Percentiles rank a stretch among this genome's conserved stretches.
phyloP scores from a whole-genome alignment of 92 coral and sea anemone genomes.

The Paragorgia papillata region DNA sequence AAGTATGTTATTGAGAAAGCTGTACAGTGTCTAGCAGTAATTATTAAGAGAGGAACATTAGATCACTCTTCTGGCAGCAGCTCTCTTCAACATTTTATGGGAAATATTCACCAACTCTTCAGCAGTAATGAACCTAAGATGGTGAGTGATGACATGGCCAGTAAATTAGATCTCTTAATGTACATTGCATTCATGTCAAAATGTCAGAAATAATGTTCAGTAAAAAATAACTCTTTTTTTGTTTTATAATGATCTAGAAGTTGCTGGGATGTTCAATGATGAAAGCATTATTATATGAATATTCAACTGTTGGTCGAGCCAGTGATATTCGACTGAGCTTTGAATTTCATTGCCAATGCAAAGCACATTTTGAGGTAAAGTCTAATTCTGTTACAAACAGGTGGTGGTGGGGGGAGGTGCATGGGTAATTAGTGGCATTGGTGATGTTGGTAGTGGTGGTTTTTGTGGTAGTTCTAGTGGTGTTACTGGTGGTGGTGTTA shows the following conservation, averaged over 20 bases:
- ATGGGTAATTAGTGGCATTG: no score
- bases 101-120: constrained; percentile 75
- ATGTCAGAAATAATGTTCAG: no score
- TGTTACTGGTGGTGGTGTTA: no score
- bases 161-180: no score
- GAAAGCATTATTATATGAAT: constrained; percentile 86
- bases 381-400: no score
- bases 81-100: constrained; percentile 56
- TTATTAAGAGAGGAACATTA: constrained; percentile 85
- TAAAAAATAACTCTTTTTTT: neutral
- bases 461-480: no score
- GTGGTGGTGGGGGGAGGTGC: no score
- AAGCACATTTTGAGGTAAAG: constrained; percentile 88
- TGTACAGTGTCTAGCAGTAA: constrained; percentile 87
- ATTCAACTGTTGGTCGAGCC: constrained; percentile 81
- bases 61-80: constrained; percentile 59
- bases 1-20: constrained; percentile 93
- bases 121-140: constrained; percentile 65
- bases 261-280: constrained; percentile 84
- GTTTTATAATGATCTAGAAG: constrained; percentile 57
- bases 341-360: constrained; percentile 92
- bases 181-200: no score
- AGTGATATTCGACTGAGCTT: constrained; percentile 93
- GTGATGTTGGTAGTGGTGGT: no score
- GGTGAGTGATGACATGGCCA: no score